A percentile compares a stretch with the other conserved stretches of the same genome.
Conservation (phyloP, 2,797 vertebrate species). For the Tangara arthus region DNA sequence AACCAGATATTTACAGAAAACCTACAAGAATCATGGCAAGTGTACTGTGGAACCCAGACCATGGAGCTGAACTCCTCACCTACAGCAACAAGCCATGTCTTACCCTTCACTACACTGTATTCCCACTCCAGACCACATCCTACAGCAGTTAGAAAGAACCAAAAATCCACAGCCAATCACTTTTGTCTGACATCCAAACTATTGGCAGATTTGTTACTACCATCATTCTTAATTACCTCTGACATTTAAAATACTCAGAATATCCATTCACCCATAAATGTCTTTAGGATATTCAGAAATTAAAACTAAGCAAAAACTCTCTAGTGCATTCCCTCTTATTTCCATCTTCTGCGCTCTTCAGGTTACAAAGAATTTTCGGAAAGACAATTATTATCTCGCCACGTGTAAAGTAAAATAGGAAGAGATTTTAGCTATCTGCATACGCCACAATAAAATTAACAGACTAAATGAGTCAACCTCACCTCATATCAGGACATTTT, state of each 20-base stretch:
- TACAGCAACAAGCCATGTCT: neutral
- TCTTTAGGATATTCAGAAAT: neutral
- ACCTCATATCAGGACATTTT: neutral
- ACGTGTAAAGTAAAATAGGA: neutral
- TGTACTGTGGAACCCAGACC: fast-evolving
- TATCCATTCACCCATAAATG: neutral
- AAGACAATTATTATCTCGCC: neutral
- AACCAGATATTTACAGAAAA: neutral
- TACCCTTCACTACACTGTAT: neutral
- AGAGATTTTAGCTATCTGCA: neutral
- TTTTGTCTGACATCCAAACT: neutral
- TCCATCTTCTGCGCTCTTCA: neutral
- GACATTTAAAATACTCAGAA: neutral
- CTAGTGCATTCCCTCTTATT: neutral
- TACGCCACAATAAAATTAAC: constrained; percentile 1
- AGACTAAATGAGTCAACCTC: neutral
- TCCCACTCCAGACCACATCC: neutral
- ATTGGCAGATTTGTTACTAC: neutral
- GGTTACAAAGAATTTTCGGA: neutral
- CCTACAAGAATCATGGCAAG: neutral
- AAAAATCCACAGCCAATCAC: neutral
- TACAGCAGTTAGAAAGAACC: neutral
- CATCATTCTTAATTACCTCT: neutral
- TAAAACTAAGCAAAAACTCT: neutral
- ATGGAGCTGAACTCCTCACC: neutral